Conservation (phyloP, 2,113 vertebrate species). For the Pseudopipra pipra region DNA sequence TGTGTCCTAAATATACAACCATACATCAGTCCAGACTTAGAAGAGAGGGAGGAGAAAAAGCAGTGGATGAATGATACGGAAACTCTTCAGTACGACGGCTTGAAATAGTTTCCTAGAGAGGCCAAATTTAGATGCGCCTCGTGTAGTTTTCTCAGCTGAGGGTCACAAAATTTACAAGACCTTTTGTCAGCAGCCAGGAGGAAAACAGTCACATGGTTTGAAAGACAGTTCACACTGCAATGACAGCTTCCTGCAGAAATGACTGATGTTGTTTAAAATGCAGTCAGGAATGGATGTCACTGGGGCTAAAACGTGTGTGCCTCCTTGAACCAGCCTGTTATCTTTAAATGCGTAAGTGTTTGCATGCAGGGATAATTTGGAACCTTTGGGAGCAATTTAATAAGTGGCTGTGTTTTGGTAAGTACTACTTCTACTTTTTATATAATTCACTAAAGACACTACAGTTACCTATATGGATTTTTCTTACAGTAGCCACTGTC, state of each 20-base stretch:
- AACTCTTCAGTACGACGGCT: not conserved
- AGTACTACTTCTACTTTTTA: not conserved
- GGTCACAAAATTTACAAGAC: not conserved
- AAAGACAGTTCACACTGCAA: not conserved
- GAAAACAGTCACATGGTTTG: not conserved
- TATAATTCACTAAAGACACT: not conserved
- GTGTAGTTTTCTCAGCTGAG: not conserved
- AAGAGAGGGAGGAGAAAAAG: not conserved
- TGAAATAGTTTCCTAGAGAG: not conserved
- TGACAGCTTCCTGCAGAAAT: not conserved
- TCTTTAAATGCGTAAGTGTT: not conserved
- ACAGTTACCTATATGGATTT: not conserved
- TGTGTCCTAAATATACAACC: not conserved
- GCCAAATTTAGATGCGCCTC: not conserved
- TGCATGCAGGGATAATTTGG: not conserved
- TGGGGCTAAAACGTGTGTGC: not conserved
- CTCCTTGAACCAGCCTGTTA: not conserved
- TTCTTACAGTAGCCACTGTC: not conserved
- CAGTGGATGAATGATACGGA: not conserved
- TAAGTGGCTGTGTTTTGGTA: not conserved
- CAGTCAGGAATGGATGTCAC: not conserved
- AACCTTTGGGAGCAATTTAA: not conserved
- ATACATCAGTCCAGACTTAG: not conserved
- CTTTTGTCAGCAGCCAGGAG: not conserved
- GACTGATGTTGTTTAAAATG: not conserved